These are phyloP conservation scores for Crocallis elinguaria DNA, from an alignment of 2,888 invertebrate genomes.

Conservation along the genomic window DNA sequence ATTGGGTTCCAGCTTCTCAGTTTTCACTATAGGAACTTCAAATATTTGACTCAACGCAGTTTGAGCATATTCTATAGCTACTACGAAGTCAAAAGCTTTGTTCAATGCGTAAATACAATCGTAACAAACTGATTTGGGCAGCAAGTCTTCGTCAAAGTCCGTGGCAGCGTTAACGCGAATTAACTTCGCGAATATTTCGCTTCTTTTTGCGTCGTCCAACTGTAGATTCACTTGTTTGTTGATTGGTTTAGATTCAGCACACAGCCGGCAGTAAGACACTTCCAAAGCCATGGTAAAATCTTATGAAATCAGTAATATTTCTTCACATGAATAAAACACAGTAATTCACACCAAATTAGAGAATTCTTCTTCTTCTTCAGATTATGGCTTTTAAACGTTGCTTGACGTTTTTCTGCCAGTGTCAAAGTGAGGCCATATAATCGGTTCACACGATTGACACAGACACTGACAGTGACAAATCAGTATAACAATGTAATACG, in stretches of 20 bases:
- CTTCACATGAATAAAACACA: too few species aligned
- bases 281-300: conserved; percentile 42
- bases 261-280: conserved; percentile 54
- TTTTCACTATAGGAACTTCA: conserved; percentile 48
- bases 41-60: conserved; percentile 44
- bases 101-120: conserved; percentile 56
- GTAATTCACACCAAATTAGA: too few species aligned
- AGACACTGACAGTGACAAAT: too few species aligned
- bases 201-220: conserved; percentile 41
- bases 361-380: too few species aligned
- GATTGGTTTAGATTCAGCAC: conserved; percentile 56
- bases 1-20: conserved; percentile 41
- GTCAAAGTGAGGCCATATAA: too few species aligned
- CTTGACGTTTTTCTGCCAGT: too few species aligned
- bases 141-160: conserved; percentile 46
- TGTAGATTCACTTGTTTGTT: conserved; percentile 54
- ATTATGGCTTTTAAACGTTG: too few species aligned
- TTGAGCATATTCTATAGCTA: conserved; percentile 60
- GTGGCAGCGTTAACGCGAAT: conserved; percentile 50
- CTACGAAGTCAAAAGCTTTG: conserved; percentile 58
- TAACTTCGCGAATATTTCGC: conserved; percentile 54
- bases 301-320: background rate
- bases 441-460: too few species aligned
- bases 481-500: too few species aligned
- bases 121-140: conserved; percentile 64